Evolutionary conservation across 2,113 vertebrate species (phyloP), one percentile per base, ranked within the genome.

Genomic region (Vicugna pacos): DNA sequence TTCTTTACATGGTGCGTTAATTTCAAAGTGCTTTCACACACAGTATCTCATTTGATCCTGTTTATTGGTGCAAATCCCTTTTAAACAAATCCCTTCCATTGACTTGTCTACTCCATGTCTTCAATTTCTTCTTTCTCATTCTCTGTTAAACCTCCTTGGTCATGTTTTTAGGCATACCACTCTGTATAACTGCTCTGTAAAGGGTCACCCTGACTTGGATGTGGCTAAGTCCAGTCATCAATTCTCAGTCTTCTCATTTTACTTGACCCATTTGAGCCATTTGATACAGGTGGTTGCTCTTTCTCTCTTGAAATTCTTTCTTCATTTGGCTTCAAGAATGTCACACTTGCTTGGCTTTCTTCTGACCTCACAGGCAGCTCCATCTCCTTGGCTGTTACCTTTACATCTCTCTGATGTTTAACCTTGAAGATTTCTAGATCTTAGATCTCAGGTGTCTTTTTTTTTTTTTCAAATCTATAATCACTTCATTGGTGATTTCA

Each of bases 231-330:
- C 54, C 65, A 48, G 28, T 65, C 6, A 30, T 86, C 35, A 77
- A 8, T 92, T 92, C 46, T 75, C 64, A 32, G 50, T 83, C 83
- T 93, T 65, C 52, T 56, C 50, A 16, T 67, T 87, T 86, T 30
- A 11, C 58, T 52, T 84, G 79, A 60, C 58, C 79, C 35, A 50
- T 38, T 19, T 52, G 69, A 93, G 38, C 82, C 42, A 81, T 90
- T 94, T 64, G 82, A 58, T 38, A 87, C 24, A 69, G 77, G n/a
- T 11, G 65, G 83, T 54, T 19, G n/a, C 77, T 86, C 32, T 87
- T 9, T 95, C 46, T 26, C 56, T 7, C 54, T 97, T 60, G 83
- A 92, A 65, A 80, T 93, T 89, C 60, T 95, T 95, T 95, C 69
- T 91, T 95, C 52, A 32, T 52, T 93, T 95, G 82, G 24, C 70